Conservation (phyloP, 2,113 vertebrate genomes). For the Pangasianodon hypophthalmus region DNA sequence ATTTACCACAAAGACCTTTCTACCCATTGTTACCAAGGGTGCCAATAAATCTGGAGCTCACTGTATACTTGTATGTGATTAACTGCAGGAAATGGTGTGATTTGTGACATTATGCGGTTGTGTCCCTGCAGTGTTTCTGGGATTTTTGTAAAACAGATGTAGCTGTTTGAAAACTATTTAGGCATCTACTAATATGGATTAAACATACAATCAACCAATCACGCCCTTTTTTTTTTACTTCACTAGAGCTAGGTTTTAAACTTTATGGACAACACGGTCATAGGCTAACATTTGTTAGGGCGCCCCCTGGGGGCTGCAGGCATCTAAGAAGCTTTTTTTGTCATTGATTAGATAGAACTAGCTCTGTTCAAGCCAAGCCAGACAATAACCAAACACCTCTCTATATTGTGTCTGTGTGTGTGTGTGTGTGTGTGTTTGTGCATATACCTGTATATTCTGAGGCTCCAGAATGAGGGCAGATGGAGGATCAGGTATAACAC, state of each 20-base stretch:
- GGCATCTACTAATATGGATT: background rate
- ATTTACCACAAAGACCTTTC: background rate
- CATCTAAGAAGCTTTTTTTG: background rate
- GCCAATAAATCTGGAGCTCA: background rate
- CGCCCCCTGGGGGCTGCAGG: background rate
- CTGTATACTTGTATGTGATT: background rate
- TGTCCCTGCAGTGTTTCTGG: background rate
- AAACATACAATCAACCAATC: background rate
- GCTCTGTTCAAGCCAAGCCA: background rate
- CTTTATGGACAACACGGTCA: background rate
- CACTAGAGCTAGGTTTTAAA: background rate
- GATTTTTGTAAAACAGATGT: background rate
- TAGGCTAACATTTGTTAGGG: background rate
- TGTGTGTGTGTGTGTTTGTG: slow-evolving; percentile 9
- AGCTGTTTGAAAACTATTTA: background rate
- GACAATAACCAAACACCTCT: background rate
- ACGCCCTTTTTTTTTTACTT: background rate
- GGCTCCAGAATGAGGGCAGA: slow-evolving; percentile 68
- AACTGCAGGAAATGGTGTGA: background rate
- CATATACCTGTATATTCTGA: slow-evolving; percentile 40
- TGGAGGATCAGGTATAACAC: slow-evolving; percentile 71
- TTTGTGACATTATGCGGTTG: background rate
- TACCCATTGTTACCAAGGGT: background rate
- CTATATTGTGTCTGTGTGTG: background rate
- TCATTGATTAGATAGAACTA: background rate